Base-by-base conservation (phyloP, 2,113 vertebrate genomes). In the Eleginops maclovinus region DNA sequence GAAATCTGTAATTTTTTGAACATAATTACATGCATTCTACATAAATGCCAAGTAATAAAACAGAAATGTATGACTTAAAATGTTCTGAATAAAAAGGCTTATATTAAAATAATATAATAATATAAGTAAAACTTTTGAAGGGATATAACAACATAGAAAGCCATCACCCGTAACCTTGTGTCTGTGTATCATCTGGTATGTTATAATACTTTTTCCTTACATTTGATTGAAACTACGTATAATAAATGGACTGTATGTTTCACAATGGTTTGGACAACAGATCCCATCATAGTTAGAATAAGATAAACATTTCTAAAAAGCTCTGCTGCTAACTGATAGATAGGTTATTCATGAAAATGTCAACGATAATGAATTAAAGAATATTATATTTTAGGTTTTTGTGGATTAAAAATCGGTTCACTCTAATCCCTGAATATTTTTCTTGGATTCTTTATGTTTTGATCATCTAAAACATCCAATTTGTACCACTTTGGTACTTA, bases 401-500 rank as follows among this genome's bases (percentile, higher is more conserved):
- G 43, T 43, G 9, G 58, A 67, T 19, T 36, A 36, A 44, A 9
- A 43, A 21, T n/a, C 54, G 47, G 14, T 22, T 2, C 24, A 53
- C 71, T 41, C 6, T 54, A 6, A 53, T 54, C 12, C 49, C 22
- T 43, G 63, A 44, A 55, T 63, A 19, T 31, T 69, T 54, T 44
- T 19, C 11, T 59, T 12, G 11, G 40, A 19, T 72, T 58, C 43
- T 15, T 72, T 1, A 2, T 4, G 7, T 41, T 49, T 41, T 75
- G 7, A 22, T 65, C 28, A 36, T 53, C 15, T 50, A 26, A 59
- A 63, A 67, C 59, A 61, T 46, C 17, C 28, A 62, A 51, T 53
- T n/a, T 72, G 54, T 21, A 44, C 9, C 12, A 19, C 31, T 41
- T 51, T 22, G 15, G 50, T 46, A n/a, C 44, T 65, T 21, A 50